Evolutionary conservation across 2,113 vertebrate genomes (phyloP), one percentile per base, ranked within the genome.

Genomic region (Oncorhynchus mykiss): DNA sequence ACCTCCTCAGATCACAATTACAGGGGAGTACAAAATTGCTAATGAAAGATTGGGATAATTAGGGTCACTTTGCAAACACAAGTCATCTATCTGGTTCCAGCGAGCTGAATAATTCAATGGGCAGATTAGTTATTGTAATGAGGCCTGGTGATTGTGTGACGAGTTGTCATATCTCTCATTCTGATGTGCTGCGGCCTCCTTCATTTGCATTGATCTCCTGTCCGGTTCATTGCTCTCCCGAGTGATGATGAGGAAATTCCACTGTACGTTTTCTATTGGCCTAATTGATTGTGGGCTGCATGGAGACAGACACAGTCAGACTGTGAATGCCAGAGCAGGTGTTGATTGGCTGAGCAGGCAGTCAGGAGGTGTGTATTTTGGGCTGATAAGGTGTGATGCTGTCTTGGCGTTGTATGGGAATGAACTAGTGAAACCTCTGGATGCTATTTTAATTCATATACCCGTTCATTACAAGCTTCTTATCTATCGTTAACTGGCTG

Each of bases 31-130:
- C n/a, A 77, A 78, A 73, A 77, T 80, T 90, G 83, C 86, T 88
- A 91, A 92, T 93, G 92, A 84, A 93, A 87, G 88, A 92, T 91
- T 88, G 89, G 88, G 90, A 88, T 95, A 93, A 95, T 95, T 92
- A 93, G 92, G 92, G 87, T 88, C 92, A 94, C 39, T 45, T 45
- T 45, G 39, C 39, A 45, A 45, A 45, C 39, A 45, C 39, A 45
- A 45, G 39, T 45, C 39, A 45, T 45, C 84, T 91, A 91, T 90
- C 92, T 92, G 68, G 1, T 92, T 92, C 92, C 92, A 93, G 92
- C 91, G 85, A 91, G 90, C 91, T 94, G 91, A 96, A 95, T 95
- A 95, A 95, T 95, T 94, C 92, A 93, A 84, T 78, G 64, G 91
- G 78, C 76, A 90, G 91, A 93, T 94, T 92, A 94, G 92, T 93